Conservation (phyloP, 2,888 invertebrate species). For the Epirrhoe alternata region DNA sequence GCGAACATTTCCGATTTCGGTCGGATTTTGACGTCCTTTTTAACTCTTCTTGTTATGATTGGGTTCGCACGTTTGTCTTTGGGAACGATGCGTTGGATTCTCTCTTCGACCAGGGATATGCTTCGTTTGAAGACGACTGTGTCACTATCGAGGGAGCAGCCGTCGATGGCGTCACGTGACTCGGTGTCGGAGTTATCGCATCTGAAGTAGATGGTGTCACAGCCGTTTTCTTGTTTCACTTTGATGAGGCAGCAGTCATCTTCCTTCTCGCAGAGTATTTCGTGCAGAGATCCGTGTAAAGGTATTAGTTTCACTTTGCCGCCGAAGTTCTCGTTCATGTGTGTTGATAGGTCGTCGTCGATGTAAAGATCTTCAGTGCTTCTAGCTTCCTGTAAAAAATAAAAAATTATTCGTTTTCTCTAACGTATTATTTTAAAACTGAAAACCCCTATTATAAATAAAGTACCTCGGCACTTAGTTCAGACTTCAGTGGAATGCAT, state of each 20-base stretch:
- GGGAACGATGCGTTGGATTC: constrained; percentile 70
- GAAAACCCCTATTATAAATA: too few relatives aligned
- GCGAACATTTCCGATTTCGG: constrained; percentile 64
- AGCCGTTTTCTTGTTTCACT: constrained; percentile 77
- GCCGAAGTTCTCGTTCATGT: constrained; percentile 78
- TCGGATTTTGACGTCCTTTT: constrained; percentile 45
- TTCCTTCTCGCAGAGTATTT: constrained; percentile 76
- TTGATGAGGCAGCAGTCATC: constrained; percentile 81
- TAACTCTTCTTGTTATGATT: constrained; percentile 32
- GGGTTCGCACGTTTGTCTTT: constrained; percentile 61
- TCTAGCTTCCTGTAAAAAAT: constrained; percentile 70
- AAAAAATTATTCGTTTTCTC: constrained; percentile 5
- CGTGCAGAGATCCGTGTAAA: constrained; percentile 77
- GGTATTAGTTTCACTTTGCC: constrained; percentile 75
- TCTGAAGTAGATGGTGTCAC: constrained; percentile 75
- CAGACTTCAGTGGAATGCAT: too few relatives aligned
- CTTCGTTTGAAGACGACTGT: constrained; percentile 77
- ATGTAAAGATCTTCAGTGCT: constrained; percentile 85
- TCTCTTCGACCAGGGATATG: constrained; percentile 74
- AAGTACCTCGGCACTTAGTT: too few relatives aligned
- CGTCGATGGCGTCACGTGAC: constrained; percentile 71
- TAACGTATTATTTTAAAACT: too few relatives aligned
- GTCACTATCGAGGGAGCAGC: constrained; percentile 51
- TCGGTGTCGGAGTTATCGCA: constrained; percentile 76
- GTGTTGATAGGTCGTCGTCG: constrained; percentile 81